Conservation (phyloP, 2,888 invertebrate genomes). For the Chaetogeoica ovagalla region DNA sequence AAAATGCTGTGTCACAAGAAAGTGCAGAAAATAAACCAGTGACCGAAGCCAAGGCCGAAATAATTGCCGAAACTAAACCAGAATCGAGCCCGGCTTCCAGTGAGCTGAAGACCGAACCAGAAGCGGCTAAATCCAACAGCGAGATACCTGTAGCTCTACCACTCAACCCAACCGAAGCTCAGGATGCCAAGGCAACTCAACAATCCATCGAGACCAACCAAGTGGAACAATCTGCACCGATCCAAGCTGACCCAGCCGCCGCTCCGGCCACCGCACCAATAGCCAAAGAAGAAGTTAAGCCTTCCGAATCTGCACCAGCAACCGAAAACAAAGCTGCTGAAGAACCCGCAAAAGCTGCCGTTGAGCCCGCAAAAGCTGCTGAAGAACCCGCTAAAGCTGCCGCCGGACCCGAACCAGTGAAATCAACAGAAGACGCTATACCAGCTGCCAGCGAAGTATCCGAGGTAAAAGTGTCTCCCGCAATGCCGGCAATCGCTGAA, state of each 20-base stretch:
- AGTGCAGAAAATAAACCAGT: too few species aligned
- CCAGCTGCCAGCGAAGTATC: conserved; percentile 48
- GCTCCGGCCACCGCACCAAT: not conserved
- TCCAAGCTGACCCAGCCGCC: conserved; percentile 18
- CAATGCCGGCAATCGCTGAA: not conserved
- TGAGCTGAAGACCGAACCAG: conserved; percentile 30
- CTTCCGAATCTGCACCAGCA: not conserved
- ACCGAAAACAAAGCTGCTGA: conserved; percentile 28
- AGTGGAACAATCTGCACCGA: conserved; percentile 14
- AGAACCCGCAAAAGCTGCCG: not conserved
- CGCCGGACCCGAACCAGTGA: not conserved
- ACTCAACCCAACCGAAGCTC: conserved; percentile 36
- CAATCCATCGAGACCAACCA: conserved; percentile 33
- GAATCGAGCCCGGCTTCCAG: conserved; percentile 3
- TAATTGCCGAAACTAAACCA: conserved; percentile 13
- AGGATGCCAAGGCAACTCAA: conserved; percentile 27
- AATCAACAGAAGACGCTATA: conserved; percentile 29
- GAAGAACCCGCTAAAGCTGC: not conserved
- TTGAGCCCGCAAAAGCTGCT: not conserved
- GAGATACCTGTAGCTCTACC: conserved; percentile 42
- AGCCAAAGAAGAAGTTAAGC: conserved; percentile 17
- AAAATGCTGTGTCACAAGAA: too few species aligned
- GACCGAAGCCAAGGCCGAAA: conserved; percentile 14
- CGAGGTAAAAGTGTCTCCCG: conserved; percentile 22
- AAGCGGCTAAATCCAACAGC: conserved; percentile 23